Conservation (phyloP, 2,113 vertebrate genomes). For the Trogon melanurus region DNA sequence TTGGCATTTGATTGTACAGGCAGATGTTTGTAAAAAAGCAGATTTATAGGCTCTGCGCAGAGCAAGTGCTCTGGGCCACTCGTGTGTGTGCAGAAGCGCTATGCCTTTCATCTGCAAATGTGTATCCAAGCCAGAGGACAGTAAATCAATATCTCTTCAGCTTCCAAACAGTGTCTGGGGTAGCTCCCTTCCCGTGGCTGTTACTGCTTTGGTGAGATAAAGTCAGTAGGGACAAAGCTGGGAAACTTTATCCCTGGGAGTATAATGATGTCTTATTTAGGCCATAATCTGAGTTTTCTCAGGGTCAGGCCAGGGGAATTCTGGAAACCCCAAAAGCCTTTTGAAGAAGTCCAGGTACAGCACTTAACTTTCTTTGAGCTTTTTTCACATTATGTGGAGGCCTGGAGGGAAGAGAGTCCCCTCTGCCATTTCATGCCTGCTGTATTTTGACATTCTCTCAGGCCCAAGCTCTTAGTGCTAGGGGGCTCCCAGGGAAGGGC, state of each 20-base stretch:
- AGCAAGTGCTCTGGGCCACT: not conserved
- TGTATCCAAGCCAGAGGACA: not conserved
- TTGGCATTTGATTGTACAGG: not conserved
- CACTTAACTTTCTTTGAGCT: not conserved
- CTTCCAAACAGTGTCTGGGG: not conserved
- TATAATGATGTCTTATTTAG: not conserved
- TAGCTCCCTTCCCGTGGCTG: not conserved
- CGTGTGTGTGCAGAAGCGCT: not conserved
- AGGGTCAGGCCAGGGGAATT: not conserved
- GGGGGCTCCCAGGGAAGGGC: not conserved
- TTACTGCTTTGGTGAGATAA: not conserved
- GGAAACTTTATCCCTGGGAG: not conserved
- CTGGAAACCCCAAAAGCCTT: not conserved
- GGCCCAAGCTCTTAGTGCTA: not conserved
- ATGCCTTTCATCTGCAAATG: not conserved
- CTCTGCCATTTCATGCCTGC: not conserved
- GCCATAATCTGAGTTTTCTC: not conserved
- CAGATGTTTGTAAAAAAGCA: not conserved
- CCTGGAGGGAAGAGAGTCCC: not conserved
- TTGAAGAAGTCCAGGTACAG: not conserved
- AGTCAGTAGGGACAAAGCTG: not conserved
- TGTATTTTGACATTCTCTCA: not conserved
- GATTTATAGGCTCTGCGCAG: not conserved
- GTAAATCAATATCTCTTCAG: not conserved
- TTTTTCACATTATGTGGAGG: not conserved